A percentile compares a stretch with the other conserved stretches of the same genome.
phyloP scores from a whole-genome alignment of 2,797 vertebrate species.

The Threskiornis aethiopicus region DNA sequence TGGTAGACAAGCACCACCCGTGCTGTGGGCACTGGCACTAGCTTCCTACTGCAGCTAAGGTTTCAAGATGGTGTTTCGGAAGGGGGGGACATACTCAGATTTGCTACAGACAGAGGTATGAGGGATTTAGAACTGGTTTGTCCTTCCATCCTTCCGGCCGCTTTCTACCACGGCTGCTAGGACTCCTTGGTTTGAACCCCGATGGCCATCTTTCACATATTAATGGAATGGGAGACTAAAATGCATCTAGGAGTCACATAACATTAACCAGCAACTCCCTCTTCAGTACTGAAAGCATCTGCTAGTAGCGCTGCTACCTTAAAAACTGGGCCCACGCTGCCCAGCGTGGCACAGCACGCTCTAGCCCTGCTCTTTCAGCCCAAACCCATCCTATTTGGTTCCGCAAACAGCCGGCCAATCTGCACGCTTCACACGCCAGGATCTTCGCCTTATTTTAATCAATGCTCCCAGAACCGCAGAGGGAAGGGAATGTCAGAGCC shows the following conservation, averaged over 20 bases:
- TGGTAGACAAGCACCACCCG: neutral
- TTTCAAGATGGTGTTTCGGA: neutral
- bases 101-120: neutral
- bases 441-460: neutral
- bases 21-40: neutral
- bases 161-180: neutral
- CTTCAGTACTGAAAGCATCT: neutral
- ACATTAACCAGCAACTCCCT: neutral
- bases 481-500: neutral
- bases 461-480: neutral
- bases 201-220: rapidly evolving
- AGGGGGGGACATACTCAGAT: neutral
- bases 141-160: neutral
- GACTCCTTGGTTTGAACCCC: neutral
- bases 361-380: neutral
- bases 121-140: neutral
- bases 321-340: neutral
- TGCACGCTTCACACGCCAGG: rapidly evolving
- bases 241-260: neutral
- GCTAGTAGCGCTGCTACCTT: neutral
- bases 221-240: neutral
- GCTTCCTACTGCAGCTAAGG: neutral
- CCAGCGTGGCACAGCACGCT: neutral
- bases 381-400: neutral
- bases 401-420: neutral